phyloP scores from a whole-genome alignment of 2,888 invertebrate species.

The Drosophila koepferae region DNA sequence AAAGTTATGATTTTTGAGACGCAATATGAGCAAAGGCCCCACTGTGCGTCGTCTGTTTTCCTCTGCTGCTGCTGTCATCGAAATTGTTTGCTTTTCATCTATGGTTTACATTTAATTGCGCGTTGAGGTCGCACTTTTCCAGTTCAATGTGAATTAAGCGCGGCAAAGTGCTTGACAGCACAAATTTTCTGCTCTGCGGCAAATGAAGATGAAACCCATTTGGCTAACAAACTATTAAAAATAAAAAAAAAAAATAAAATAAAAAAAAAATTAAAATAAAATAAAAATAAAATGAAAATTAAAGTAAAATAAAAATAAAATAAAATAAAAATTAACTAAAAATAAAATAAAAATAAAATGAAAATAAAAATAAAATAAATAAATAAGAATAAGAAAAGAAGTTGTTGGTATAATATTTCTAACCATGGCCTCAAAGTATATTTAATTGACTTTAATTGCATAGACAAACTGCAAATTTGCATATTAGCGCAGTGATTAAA shows the following conservation, averaged over 20 bases:
- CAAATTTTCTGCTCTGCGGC: not conserved
- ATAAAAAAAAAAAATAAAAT: too few species aligned
- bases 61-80: slow-evolving; percentile 17
- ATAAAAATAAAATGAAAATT: too few species aligned
- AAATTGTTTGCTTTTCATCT: slow-evolving; percentile 25
- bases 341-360: too few species aligned
- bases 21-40: too few species aligned
- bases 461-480: slow-evolving; percentile 22
- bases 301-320: too few species aligned
- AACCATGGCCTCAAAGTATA: slow-evolving; percentile 11
- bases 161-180: not conserved
- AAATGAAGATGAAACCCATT: slow-evolving; percentile 9
- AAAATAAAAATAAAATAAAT: too few species aligned
- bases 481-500: slow-evolving; percentile 30
- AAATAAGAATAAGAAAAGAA: too few species aligned
- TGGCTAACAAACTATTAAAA: slow-evolving; percentile 2
- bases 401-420: not conserved
- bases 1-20: too few species aligned
- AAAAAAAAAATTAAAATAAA: too few species aligned
- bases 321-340: too few species aligned
- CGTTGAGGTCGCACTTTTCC: slow-evolving; percentile 37
- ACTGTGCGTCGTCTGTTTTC: slow-evolving; percentile 27
- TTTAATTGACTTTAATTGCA: slow-evolving; percentile 5
- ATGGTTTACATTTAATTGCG: slow-evolving; percentile 37
- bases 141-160: slow-evolving; percentile 23